Evolutionary conservation across 1,140 invertebrate species (phyloP), one percentile per base, ranked within the genome.

Genomic region (Ridgeia piscesae): DNA sequence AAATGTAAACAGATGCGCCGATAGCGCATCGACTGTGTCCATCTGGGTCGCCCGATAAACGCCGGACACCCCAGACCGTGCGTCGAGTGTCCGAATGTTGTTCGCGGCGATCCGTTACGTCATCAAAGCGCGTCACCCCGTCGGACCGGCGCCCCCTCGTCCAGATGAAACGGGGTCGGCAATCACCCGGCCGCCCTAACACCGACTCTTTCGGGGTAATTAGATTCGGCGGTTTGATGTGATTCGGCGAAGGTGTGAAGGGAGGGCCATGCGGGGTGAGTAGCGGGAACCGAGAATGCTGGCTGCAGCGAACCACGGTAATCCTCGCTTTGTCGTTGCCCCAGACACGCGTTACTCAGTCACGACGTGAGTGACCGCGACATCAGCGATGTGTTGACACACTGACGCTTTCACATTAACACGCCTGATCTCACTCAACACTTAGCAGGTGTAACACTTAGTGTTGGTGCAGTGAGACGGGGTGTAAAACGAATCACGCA

Each of bases 1-100:
- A 77, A 77, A 77, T 77, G 58, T 77, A 77, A 77, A 77, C 58
- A 77, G 58, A 77, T 77, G 58, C 58, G 58, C 58, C 58, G 58
- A 77, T 77, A 77, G 58, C 27, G 58, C 17, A 31, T 77, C 27
- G 58, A 77, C 27, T 77, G 11, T 21, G 58, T 2, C 14, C 58
- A 77, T 77, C 58, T 77, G 58, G 58, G 58, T 77, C 58, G 58
- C 2, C 58, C 58, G 58, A 77, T 77, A 77, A 77, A 77, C 17
- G 58, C 58, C 17, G 11, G 58, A 77, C 58, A 77, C 58, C 58
- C 58, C 58, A 77, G 58, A 77, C 14, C 17, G 58, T 31, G 14
- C 0, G 58, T 77, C 14, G 14, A 77, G 27, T 77, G 58, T 77
- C 58, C 58, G 2, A 77, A 77, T 77, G 58, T 77, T 77, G 58